Evolutionary conservation across 2,797 vertebrate genomes (phyloP).

Genomic region (Menidia menidia): DNA sequence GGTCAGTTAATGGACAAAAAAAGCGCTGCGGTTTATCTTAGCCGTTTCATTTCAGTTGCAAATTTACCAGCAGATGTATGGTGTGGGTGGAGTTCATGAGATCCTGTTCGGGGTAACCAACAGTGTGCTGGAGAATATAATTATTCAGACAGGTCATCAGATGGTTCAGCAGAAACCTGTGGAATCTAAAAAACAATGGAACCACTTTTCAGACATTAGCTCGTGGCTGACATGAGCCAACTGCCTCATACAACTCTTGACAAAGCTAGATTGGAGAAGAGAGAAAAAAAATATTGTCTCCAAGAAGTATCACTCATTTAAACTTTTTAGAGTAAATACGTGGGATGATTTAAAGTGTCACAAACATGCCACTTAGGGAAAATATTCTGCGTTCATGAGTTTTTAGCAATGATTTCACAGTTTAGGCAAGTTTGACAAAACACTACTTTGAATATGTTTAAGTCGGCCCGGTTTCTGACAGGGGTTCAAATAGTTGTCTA

Average conservation of each 20-base stretch:
- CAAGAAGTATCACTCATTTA: background rate
- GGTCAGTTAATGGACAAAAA: background rate
- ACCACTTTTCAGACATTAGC: background rate
- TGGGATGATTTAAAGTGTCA: background rate
- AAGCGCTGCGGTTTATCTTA: background rate
- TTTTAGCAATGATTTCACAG: background rate
- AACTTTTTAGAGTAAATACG: background rate
- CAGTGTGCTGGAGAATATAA: background rate
- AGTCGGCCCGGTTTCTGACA: slow-evolving; percentile 32
- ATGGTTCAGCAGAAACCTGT: background rate
- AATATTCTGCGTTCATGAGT: slow-evolving; percentile 11
- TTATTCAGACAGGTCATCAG: background rate
- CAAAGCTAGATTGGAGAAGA: background rate
- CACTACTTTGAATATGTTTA: slow-evolving; percentile 31
- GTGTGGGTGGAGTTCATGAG: background rate
- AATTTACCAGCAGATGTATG: too few species aligned
- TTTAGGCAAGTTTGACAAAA: slow-evolving; percentile 25
- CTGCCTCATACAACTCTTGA: background rate
- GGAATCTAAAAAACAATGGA: background rate
- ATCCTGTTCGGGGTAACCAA: background rate
- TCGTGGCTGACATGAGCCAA: background rate
- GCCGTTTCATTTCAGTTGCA: background rate
- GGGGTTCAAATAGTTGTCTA: slow-evolving; percentile 25
- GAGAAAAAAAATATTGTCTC: background rate
- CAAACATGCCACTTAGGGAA: slow-evolving; percentile 11